A percentile compares a stretch with the other conserved stretches of the same genome.
Evolutionary conservation across 2,888 invertebrate genomes (phyloP).

Genomic region (Ectobius pallidus): DNA sequence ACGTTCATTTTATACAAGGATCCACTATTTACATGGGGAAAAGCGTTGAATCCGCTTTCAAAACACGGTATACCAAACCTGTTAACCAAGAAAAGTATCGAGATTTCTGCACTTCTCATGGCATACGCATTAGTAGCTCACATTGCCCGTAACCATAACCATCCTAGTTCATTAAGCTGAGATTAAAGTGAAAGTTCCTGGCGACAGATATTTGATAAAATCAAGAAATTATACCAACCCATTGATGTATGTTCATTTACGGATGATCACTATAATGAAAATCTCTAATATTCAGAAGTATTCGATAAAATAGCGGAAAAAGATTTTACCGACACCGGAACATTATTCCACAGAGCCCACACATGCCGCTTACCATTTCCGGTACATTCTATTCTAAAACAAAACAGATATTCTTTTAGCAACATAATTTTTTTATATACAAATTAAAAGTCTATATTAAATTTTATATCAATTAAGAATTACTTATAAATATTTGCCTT

Average conservation of each 20-base stretch:
- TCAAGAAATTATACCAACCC: constrained; percentile 17
- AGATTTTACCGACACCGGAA: constrained; percentile 23
- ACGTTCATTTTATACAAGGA: neutral
- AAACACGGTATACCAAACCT: neutral
- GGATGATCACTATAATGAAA: neutral
- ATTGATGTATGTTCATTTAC: neutral
- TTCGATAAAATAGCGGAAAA: neutral
- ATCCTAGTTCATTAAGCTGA: neutral
- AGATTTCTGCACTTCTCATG: neutral
- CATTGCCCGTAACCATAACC: constrained; percentile 8
- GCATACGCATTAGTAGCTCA: neutral
- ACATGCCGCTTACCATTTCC: constrained; percentile 33
- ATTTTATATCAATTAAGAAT: no score
- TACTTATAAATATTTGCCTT: no score
- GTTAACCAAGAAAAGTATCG: neutral
- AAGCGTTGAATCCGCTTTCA: no score
- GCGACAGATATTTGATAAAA: neutral
- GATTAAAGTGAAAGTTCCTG: neutral
- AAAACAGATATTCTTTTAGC: no score
- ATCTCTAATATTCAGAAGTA: neutral
- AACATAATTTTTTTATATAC: no score
- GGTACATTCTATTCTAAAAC: neutral
- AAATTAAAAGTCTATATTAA: no score
- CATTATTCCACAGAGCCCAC: neutral
- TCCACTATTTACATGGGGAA: no score